These are phyloP conservation scores for Lucifuga dentata DNA, from an alignment of 2,113 vertebrate species.

Conservation along the genomic window DNA sequence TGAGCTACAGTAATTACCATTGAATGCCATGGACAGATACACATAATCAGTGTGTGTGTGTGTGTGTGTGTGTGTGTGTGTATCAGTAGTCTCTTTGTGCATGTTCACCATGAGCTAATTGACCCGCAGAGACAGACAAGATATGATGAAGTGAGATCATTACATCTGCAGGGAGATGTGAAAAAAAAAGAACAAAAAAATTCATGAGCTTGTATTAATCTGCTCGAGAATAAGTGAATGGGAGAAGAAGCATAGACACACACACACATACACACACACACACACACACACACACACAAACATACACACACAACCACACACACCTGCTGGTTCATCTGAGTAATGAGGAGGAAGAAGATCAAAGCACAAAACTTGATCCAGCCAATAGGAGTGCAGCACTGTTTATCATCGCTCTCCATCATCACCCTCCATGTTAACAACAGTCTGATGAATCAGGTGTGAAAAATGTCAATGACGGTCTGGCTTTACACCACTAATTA, in stretches of 20 bases:
- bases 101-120: conserved; percentile 47
- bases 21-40: conserved; percentile 25
- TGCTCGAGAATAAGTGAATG: conserved; percentile 31
- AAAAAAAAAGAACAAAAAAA: no score
- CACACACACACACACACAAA: conserved; percentile 37
- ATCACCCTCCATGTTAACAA: conserved; percentile 53
- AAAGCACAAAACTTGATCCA: conserved; percentile 66
- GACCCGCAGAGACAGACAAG: conserved; percentile 43
- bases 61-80: conserved; percentile 18
- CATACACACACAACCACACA: conserved; percentile 35
- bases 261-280: conserved; percentile 24
- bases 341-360: conserved; percentile 73
- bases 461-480: conserved; percentile 44
- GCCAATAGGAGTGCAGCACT: conserved; percentile 62
- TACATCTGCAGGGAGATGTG: conserved; percentile 22
- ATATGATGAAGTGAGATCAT: conserved; percentile 70
- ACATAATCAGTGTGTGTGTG: conserved; percentile 46
- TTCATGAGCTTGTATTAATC: not conserved
- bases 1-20: conserved; percentile 46
- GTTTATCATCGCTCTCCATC: conserved; percentile 70
- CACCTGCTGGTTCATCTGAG: conserved; percentile 57
- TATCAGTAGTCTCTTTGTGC: conserved; percentile 44
- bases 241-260: conserved; percentile 15
- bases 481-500: conserved; percentile 53
- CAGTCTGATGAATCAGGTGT: conserved; percentile 71